Evolutionary conservation across 2,888 invertebrate genomes (phyloP), one percentile per base, ranked within the genome.

Genomic region (Hirudinaria manillensis): DNA sequence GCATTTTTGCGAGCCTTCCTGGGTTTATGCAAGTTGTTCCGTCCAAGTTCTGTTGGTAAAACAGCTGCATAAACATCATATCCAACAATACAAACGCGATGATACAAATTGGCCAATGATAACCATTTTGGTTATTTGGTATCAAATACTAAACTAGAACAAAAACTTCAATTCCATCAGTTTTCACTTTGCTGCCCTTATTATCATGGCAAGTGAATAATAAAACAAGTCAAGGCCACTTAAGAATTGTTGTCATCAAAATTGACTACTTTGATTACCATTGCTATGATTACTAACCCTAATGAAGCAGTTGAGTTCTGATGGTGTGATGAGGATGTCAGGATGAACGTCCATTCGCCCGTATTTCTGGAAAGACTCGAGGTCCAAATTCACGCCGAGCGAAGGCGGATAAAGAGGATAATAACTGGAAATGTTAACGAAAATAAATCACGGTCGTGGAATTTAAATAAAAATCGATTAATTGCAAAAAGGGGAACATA

Each of bases 1-100:
- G 85, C 45, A 91, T 91, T 84, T 93, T 93, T 0, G 90, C 88
- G 74, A 94, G 83, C 77, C 90, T 89, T 80, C 93, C 94, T 0
- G 95, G 94, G 87, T 96, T 96, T 29, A 95, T 87, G 19, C 92
- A 90, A 45, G 93, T 87, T 80, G 91, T 91, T 0, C 90, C 91
- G 80, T 90, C 89, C 29, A 93, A 89, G 80, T 91, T 89, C 91
- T 93, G 87, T 21, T 88, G 87, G 81, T 78, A 77, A 80, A 71
- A 76, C 4, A 19, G 24, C 61, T 10, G 10, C 13, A 10, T 45
- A 1, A 45, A 16, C 13, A 45, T 29, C 16, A 51, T 19, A 72
- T 7, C 53, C 6, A 56, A 27, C 56, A 19, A 55, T 27, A 56
- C 32, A 19, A 72, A 70, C 36, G 13, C 38, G 51, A 53, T 53